Evolutionary conservation across 2,888 invertebrate genomes (phyloP).

Genomic region (Protonemura montana): DNA sequence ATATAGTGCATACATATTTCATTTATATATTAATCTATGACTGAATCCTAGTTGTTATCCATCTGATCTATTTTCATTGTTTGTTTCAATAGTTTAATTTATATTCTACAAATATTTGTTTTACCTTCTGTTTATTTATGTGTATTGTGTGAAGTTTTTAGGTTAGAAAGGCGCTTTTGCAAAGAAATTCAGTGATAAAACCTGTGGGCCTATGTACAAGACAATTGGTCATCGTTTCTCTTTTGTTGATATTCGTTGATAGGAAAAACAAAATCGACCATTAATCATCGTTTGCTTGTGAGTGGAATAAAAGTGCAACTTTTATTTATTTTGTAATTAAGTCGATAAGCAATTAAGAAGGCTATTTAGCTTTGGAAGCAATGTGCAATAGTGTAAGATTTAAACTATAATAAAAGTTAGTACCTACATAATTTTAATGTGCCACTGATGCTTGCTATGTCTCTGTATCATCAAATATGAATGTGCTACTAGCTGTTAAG

Average conservation of each 20-base stretch:
- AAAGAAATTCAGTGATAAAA: neutral
- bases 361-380: neutral
- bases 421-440: neutral
- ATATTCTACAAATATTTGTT: neutral
- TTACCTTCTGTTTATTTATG: neutral
- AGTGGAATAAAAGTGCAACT: neutral
- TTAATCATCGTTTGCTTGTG: neutral
- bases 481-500: neutral
- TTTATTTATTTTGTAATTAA: neutral
- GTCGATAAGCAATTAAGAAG: neutral
- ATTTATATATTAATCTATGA: neutral
- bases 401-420: too few relatives aligned
- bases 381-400: neutral
- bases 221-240: neutral
- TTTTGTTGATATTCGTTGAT: neutral
- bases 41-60: neutral
- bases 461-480: neutral
- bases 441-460: neutral
- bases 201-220: neutral
- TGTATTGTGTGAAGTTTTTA: neutral
- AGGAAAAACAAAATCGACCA: neutral
- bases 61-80: neutral
- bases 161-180: neutral
- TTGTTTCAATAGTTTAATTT: neutral
- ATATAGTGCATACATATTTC: too few relatives aligned